Conservation (phyloP, 2,797 vertebrate genomes). For the Pipistrellus nathusii region DNA sequence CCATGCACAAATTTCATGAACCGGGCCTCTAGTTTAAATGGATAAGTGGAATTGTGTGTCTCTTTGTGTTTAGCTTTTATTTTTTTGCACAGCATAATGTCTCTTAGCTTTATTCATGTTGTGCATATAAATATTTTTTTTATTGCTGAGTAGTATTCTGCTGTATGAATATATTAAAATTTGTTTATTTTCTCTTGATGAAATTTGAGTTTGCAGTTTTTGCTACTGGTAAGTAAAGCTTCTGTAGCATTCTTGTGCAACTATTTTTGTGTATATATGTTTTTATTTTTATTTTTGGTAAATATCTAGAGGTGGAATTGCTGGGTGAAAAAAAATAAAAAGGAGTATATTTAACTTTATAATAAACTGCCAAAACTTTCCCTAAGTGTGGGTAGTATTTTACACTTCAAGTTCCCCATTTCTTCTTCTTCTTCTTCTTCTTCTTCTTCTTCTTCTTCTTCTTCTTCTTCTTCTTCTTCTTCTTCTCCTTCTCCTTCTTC, state of each 20-base stretch:
- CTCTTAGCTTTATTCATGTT: not conserved
- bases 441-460: too few relatives aligned
- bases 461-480: too few relatives aligned
- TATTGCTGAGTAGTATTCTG: not conserved
- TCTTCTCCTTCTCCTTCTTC: too few relatives aligned
- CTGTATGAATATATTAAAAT: not conserved
- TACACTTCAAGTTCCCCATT: not conserved
- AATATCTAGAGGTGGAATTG: not conserved
- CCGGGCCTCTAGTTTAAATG: not conserved
- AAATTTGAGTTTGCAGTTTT: conserved; percentile 40
- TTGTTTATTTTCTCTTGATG: not conserved
- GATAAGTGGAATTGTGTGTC: not conserved
- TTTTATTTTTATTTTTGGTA: conserved; percentile 3
- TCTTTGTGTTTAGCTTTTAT: not conserved
- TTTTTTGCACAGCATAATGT: not conserved
- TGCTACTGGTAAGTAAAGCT: not conserved
- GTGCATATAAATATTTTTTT: not conserved
- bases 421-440: too few relatives aligned
- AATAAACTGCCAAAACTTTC: not conserved
- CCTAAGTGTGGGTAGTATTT: not conserved
- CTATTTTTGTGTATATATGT: not conserved
- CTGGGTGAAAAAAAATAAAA: not conserved
- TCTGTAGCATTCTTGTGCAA: not conserved
- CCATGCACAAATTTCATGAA: too few relatives aligned
- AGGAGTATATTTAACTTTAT: not conserved